Conservation (phyloP, 2,797 vertebrate species). For the Diplodus puntazzo region DNA sequence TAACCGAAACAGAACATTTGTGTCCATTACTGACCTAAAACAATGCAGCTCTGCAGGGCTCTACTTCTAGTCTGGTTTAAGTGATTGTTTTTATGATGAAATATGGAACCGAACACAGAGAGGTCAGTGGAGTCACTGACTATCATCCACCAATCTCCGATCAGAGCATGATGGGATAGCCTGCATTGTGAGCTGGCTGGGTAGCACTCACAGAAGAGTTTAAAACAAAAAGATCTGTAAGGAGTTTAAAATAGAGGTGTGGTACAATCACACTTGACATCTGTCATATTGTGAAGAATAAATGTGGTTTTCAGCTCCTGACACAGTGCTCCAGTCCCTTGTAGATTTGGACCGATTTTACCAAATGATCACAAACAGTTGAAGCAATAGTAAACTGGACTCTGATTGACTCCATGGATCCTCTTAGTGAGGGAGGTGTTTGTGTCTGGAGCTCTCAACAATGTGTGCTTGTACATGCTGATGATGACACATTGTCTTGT, state of each 20-base stretch:
- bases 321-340: background rate
- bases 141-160: too few relatives aligned
- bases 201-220: background rate
- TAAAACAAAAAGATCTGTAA: background rate
- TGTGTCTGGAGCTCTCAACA: background rate
- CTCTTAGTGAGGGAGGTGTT: background rate
- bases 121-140: background rate
- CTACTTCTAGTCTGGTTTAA: too few relatives aligned
- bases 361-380: background rate
- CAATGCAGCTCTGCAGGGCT: background rate
- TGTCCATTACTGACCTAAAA: constrained; percentile 23
- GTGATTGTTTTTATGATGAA: background rate
- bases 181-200: background rate
- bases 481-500: background rate
- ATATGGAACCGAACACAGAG: background rate
- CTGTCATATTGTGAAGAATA: too few relatives aligned
- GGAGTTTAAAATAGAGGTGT: background rate
- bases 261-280: background rate
- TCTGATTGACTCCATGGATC: background rate
- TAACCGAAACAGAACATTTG: constrained; percentile 20
- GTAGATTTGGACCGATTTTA: too few relatives aligned
- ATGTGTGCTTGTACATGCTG: background rate
- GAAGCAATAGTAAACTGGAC: too few relatives aligned
- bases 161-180: background rate
- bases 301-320: too few relatives aligned